phyloP scores from a whole-genome alignment of 64 coral and sea anemone species.

The Cladopsammia gracilis region DNA sequence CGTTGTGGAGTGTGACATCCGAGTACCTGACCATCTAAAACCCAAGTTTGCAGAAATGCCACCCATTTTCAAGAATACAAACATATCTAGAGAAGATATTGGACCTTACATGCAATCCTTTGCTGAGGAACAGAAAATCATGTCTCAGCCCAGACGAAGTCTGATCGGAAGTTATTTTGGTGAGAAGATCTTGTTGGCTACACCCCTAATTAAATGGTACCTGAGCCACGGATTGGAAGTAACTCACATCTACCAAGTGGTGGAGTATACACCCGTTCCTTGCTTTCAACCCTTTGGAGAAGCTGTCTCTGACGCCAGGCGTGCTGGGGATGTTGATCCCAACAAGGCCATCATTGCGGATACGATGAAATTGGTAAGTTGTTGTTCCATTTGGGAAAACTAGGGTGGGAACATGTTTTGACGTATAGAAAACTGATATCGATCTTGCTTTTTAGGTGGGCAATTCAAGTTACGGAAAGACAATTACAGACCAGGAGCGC shows the following conservation, averaged over 20 bases:
- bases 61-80: slow-evolving; percentile 68
- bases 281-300: slow-evolving; percentile 63
- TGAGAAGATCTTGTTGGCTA: slow-evolving; percentile 51
- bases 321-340: slow-evolving; percentile 54
- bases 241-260: slow-evolving; percentile 18
- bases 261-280: slow-evolving; percentile 27
- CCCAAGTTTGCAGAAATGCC: slow-evolving; percentile 46
- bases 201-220: slow-evolving; percentile 57
- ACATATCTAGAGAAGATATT: slow-evolving; percentile 61
- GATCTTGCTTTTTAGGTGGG: not conserved
- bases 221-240: slow-evolving; percentile 61
- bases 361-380: slow-evolving; percentile 28
- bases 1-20: slow-evolving; percentile 22
- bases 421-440: too few relatives aligned
- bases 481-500: slow-evolving; percentile 13
- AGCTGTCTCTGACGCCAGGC: slow-evolving; percentile 48
- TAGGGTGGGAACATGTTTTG: too few relatives aligned
- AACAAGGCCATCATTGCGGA: slow-evolving; percentile 34
- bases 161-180: slow-evolving; percentile 58
- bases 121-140: not conserved
- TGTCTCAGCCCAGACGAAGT: slow-evolving; percentile 30
- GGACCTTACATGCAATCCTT: slow-evolving; percentile 48
- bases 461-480: slow-evolving; percentile 29
- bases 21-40: not conserved
- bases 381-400: too few relatives aligned